These are phyloP conservation scores for Ochropleura leucogaster DNA, from an alignment of 2,888 invertebrate genomes.

Conservation along the genomic window DNA sequence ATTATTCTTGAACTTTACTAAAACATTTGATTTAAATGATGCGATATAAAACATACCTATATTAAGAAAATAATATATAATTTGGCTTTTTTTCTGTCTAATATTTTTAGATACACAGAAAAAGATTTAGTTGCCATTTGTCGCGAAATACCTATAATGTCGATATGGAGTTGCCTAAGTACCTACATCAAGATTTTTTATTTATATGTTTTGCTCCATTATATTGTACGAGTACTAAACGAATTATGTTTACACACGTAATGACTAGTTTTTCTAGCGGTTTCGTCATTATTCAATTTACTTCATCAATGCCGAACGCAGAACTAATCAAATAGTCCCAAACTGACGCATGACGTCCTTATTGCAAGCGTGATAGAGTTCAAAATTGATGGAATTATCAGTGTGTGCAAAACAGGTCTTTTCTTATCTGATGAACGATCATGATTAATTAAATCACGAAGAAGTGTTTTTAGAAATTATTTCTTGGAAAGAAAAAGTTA, in stretches of 20 bases:
- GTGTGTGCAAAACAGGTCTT: slow-evolving; percentile 25
- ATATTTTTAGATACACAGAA: not conserved
- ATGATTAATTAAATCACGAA: slow-evolving; percentile 61
- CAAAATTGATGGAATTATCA: slow-evolving; percentile 17
- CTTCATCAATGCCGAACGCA: slow-evolving; percentile 30
- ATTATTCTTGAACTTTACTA: too few species aligned
- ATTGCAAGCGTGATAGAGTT: slow-evolving; percentile 13
- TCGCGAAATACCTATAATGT: not conserved
- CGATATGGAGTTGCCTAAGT: not conserved
- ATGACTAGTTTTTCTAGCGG: slow-evolving; percentile 35
- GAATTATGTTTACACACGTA: slow-evolving; percentile 46
- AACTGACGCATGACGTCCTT: not conserved
- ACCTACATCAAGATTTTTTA: not conserved
- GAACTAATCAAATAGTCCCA: slow-evolving; percentile 11
- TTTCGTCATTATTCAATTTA: slow-evolving; percentile 51
- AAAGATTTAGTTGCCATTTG: not conserved
- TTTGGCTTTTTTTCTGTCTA: not conserved
- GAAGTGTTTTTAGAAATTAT: slow-evolving; percentile 43
- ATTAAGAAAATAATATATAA: not conserved
- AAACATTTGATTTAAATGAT: too few species aligned
- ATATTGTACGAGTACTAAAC: slow-evolving; percentile 18
- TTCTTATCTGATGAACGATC: slow-evolving; percentile 36
- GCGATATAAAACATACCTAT: too few species aligned
- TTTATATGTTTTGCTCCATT: slow-evolving; percentile 2
- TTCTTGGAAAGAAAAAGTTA: slow-evolving; percentile 29